phyloP scores from a whole-genome alignment of 2,113 vertebrate genomes.

The Mirounga angustirostris region DNA sequence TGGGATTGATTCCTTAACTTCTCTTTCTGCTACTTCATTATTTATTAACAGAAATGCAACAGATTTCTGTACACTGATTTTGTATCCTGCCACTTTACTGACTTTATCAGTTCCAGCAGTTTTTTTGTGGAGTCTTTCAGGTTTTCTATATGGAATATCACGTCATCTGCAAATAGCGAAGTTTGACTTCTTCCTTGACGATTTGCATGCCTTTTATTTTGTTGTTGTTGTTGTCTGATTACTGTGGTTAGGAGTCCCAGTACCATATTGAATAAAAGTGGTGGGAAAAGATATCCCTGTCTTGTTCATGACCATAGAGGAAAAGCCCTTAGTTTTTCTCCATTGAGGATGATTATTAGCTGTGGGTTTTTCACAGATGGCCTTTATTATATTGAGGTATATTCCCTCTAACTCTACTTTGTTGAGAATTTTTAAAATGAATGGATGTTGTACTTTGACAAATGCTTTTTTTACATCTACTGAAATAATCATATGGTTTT shows the following conservation, averaged over 20 bases:
- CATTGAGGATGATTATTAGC: not conserved
- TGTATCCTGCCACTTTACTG: not conserved
- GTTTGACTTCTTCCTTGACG: not conserved
- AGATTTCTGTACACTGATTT: not conserved
- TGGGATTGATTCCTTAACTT: not conserved
- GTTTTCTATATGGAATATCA: not conserved
- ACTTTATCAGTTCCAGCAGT: not conserved
- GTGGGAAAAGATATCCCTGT: not conserved
- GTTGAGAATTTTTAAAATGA: not conserved
- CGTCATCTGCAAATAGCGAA: not conserved
- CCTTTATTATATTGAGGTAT: not conserved
- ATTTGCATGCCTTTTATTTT: not conserved
- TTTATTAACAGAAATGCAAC: not conserved
- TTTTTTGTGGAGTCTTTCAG: not conserved
- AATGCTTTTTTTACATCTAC: not conserved
- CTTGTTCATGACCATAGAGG: not conserved
- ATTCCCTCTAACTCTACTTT: not conserved
- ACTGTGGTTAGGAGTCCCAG: not conserved
- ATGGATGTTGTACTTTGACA: not conserved
- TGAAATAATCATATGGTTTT: not conserved
- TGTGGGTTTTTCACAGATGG: not conserved
- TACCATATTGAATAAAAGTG: not conserved
- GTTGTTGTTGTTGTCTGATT: not conserved
- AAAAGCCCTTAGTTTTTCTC: not conserved
- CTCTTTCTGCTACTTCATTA: not conserved